Evolutionary conservation across 2,797 vertebrate genomes (phyloP).

Genomic region (Emydoidea blandingii): DNA sequence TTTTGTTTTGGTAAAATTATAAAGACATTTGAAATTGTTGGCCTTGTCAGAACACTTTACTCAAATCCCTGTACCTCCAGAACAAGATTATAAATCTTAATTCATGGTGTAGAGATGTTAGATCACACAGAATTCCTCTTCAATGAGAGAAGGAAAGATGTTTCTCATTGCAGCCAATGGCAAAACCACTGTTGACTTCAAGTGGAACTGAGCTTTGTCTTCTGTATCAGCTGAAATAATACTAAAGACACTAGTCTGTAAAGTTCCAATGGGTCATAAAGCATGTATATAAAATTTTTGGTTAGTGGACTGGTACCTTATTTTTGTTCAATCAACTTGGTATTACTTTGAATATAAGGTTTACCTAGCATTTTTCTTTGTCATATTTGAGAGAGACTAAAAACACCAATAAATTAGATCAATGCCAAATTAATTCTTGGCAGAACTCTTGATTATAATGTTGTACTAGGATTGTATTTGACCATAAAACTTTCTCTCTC

Average conservation of each 20-base stretch:
- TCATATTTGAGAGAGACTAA: background rate
- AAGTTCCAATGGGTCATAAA: background rate
- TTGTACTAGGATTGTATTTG: background rate
- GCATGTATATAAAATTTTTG: background rate
- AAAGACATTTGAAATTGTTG: background rate
- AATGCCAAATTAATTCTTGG: background rate
- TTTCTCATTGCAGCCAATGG: background rate
- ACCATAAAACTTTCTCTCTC: background rate
- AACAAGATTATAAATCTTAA: background rate
- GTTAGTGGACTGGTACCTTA: background rate
- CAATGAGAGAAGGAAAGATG: background rate
- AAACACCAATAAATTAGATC: background rate
- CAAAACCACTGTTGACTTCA: background rate
- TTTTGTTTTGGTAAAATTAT: background rate
- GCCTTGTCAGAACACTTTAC: background rate
- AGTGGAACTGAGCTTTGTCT: background rate
- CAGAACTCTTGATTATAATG: background rate
- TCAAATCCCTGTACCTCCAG: background rate
- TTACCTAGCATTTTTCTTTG: background rate
- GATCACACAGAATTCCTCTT: background rate
- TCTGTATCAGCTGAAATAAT: background rate
- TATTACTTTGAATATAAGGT: background rate
- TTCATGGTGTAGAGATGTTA: background rate
- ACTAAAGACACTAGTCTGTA: background rate
- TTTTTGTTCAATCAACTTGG: background rate